Base-by-base conservation (phyloP, 2,113 vertebrate genomes). In the Triplophysa siluroides region DNA sequence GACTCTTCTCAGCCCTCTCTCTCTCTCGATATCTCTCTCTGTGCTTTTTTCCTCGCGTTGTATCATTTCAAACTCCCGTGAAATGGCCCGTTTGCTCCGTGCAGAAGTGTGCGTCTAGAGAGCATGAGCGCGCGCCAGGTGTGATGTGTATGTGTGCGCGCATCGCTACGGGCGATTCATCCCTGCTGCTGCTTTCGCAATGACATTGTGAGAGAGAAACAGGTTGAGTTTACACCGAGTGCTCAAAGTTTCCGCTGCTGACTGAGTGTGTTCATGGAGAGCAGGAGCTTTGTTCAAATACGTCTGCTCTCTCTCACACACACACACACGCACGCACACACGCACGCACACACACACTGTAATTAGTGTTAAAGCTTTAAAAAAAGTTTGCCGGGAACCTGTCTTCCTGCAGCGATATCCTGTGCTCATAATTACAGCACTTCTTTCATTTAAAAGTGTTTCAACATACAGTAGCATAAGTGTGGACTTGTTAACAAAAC, bases 341-440 rank as follows among this genome's bases (percentile, higher is more conserved):
- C 1, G 67, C 50, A 43, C 50, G 45, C n/a, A 24, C 24, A 79
- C 63, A 66, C 41, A 77, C 52, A 63, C 76, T 78, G 62, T 81
- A 84, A 84, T 81, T 81, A 78, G 56, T 18, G n/a, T 64, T n/a
- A 60, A 24, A 45, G 63, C 16, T 81, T 50, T 65, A 78, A 74
- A 70, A 29, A 29, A 29, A 29, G 26, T 79, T 60, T 80, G 16
- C 26, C 43, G 29, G 54, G 81, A 69, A 73, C 64, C 54, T 72
- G 65, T 60, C 64, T 69, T 74, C 54, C 45, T 56, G 26, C 65
- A 47, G 69, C 52, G 81, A 83, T 81, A 81, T 88, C 83, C 86
- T 85, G 61, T 86, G 81, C 83, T 84, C 81, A 85, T 87, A 85
- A 85, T 84, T 81, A 88, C 78, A 84, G 82, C 54, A 26, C 56